Evolutionary conservation across 2,797 vertebrate species (phyloP).

Genomic region (Parauchenoglanis punctatus): DNA sequence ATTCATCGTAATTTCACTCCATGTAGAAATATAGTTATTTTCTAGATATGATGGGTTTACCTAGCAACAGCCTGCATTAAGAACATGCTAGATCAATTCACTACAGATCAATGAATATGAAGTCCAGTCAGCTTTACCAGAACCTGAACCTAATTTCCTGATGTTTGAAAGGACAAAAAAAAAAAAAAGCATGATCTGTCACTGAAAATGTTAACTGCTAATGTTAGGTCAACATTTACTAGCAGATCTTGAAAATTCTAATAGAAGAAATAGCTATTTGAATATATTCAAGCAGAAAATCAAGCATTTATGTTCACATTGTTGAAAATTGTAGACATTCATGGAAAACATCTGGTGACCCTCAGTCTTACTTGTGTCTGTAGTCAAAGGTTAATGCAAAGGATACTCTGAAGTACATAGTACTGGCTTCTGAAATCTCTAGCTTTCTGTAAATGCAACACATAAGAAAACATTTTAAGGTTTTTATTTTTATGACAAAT

Average conservation of each 20-base stretch:
- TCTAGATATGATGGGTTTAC: neutral
- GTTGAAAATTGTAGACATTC: neutral
- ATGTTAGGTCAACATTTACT: neutral
- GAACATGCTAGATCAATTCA: neutral
- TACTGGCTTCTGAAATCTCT: neutral
- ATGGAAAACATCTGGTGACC: neutral
- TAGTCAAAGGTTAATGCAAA: neutral
- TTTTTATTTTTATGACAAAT: neutral
- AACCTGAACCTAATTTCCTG: neutral
- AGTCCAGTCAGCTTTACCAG: neutral
- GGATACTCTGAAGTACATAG: neutral
- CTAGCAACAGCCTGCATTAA: neutral
- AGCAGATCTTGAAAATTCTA: neutral
- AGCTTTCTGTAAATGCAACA: neutral
- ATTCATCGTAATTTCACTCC: neutral
- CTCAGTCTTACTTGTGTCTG: neutral
- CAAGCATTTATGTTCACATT: neutral
- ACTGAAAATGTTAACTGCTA: neutral
- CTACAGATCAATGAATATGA: neutral
- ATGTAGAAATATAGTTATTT: conserved; percentile 13
- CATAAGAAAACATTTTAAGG: neutral
- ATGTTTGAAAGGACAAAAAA: neutral
- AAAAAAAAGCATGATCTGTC: neutral
- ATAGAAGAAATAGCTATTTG: neutral
- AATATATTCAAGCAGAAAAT: neutral